phyloP scores from a whole-genome alignment of 1,140 invertebrate species.

The Nasonia longicornis region DNA sequence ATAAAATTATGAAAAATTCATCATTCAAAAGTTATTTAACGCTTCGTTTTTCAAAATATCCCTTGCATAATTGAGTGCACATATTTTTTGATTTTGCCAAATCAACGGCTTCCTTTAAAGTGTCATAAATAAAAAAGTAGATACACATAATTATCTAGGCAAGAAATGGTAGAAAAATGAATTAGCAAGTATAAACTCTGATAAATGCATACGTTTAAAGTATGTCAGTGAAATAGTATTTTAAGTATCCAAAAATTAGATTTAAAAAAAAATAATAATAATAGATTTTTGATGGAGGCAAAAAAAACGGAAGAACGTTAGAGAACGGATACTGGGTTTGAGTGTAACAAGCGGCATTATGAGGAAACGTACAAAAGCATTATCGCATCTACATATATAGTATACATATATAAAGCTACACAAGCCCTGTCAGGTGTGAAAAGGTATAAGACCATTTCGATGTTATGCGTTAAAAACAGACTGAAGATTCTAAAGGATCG shows the following conservation, averaged over 20 bases:
- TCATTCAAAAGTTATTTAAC: constrained; percentile 2
- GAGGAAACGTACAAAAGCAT: constrained; percentile 37
- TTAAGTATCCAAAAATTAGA: background rate
- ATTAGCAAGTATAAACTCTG: background rate
- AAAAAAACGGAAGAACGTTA: constrained; percentile 13
- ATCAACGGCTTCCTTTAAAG: background rate
- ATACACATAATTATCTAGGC: background rate
- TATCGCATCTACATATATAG: constrained; percentile 29
- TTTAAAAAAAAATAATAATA: constrained; percentile 9
- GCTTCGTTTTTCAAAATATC: constrained; percentile 10
- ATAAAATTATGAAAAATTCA: constrained; percentile 43
- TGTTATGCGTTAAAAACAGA: constrained; percentile 34
- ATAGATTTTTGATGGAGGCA: background rate
- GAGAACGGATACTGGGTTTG: constrained; percentile 13
- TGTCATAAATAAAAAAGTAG: background rate
- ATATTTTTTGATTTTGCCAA: background rate
- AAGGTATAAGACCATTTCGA: constrained; percentile 32
- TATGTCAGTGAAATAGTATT: background rate
- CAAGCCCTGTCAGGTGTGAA: constrained; percentile 23
- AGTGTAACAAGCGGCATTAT: constrained; percentile 36
- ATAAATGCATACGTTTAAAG: background rate
- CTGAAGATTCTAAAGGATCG: background rate
- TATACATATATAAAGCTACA: constrained; percentile 27
- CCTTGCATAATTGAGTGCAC: background rate
- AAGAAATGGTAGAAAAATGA: constrained; percentile 4